Evolutionary conservation across 2,797 vertebrate genomes (phyloP).

Genomic region (Acrocephalus scirpaceus): DNA sequence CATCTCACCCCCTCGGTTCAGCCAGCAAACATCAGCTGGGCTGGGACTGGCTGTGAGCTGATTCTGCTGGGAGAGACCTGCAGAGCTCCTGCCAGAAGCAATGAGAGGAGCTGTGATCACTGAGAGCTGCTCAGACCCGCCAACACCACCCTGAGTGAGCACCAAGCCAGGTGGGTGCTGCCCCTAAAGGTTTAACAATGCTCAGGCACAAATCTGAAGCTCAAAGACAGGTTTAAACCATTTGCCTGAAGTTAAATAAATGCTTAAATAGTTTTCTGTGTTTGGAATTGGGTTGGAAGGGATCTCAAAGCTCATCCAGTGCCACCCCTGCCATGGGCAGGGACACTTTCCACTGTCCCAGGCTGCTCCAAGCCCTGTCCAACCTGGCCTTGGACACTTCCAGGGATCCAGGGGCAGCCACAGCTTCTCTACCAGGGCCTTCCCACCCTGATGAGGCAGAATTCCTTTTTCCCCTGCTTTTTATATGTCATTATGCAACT

Average conservation of each 20-base stretch:
- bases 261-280: neutral
- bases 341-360: neutral
- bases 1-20: too few relatives aligned
- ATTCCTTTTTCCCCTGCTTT: neutral
- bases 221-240: neutral
- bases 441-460: fast-evolving
- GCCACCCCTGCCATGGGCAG: neutral
- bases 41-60: slow-evolving; percentile 33
- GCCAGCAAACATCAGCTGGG: neutral
- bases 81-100: neutral
- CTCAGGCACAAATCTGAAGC: neutral
- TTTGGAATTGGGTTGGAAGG: neutral
- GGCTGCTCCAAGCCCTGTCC: fast-evolving
- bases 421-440: neutral
- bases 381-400: fast-evolving
- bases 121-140: neutral
- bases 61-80: neutral
- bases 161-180: neutral
- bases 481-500: neutral
- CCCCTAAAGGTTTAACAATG: neutral
- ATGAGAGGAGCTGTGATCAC: neutral
- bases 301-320: fast-evolving
- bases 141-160: neutral
- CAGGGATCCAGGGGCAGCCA: neutral
- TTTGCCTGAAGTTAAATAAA: neutral